Base-by-base conservation (phyloP, 2,888 invertebrate species). In the Xylota segnis region DNA sequence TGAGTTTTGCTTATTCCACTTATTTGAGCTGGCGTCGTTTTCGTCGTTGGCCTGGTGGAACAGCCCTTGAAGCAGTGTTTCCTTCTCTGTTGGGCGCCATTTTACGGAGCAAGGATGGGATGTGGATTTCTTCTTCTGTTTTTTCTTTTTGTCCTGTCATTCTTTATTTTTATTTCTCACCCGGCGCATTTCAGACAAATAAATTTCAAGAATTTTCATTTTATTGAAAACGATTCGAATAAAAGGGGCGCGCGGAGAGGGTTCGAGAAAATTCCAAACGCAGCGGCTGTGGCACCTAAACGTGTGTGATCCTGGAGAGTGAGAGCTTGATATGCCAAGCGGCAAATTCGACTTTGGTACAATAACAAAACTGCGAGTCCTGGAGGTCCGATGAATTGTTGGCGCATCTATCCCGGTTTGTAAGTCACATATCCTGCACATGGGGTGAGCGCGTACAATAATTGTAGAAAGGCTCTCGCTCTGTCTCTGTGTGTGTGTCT, bases 151-250 rank as follows among this genome's bases (percentile, higher is more conserved):
- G 6, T 63, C 32, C 63, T 86, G 82, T 72, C 86, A 82, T 86
- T 82, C 86, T 82, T 82, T 86, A 82, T 81, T 86, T 86, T 82
- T 82, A 86, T 86, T 82, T 82, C 63, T 63, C 82, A 77, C 86
- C 76, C 71, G 66, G 71, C 81, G 72, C 76, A 86, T 82, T 82
- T 86, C 86, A 86, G 86, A 86, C 86, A 86, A 82, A 86, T 86
- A 86, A 86, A 86, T 86, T 86, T 86, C 86, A 86, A 86, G 86
- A 86, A 86, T 86, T 86, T 82, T 82, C 76, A 86, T 86, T 82
- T 86, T 86, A 86, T 86, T 86, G 86, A 86, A 86, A 86, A 82
- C 56, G 72, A 86, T 86, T 81, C 66, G 34, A 16, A n/a, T n/a
- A n/a, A n/a, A 5, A 14, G 5, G 50, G 61, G 40, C 16, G 66